phyloP scores from a whole-genome alignment of 1,140 invertebrate genomes.

The Galleria mellonella region DNA sequence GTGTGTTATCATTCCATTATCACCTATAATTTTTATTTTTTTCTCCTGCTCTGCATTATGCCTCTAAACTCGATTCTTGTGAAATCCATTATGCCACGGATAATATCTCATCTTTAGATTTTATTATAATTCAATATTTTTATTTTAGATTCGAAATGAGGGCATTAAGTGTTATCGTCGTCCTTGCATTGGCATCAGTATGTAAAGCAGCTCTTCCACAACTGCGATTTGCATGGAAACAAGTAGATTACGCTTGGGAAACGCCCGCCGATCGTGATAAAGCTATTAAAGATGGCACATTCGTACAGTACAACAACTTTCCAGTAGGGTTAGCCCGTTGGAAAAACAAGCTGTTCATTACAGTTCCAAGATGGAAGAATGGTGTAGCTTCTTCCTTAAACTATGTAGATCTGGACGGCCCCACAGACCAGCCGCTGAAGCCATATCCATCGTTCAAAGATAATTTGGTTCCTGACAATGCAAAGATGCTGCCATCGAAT shows the following conservation, averaged over 20 bases:
- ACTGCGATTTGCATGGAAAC: constrained; percentile 81
- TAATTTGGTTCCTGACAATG: constrained; percentile 75
- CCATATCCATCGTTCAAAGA: constrained; percentile 82
- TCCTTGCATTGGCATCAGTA: constrained; percentile 30
- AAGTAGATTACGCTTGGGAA: constrained; percentile 81
- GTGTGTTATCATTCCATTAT: no score
- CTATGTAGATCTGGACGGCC: constrained; percentile 76
- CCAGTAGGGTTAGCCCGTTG: constrained; percentile 83
- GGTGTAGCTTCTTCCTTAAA: constrained; percentile 84
- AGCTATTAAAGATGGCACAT: constrained; percentile 78
- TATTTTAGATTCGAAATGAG: constrained; percentile 54
- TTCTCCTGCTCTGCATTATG: no score
- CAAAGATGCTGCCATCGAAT: constrained; percentile 67
- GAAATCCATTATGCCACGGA: no score
- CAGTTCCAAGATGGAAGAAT: constrained; percentile 84
- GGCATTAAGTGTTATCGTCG: constrained; percentile 34
- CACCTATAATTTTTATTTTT: no score
- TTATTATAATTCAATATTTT: not conserved
- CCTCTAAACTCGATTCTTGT: no score
- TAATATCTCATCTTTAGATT: no score
- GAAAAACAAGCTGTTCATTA: constrained; percentile 85
- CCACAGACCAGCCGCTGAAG: constrained; percentile 77
- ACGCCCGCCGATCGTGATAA: constrained; percentile 75
- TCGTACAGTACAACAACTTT: constrained; percentile 81
- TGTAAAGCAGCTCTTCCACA: constrained; percentile 76